Evolutionary conservation across 2,113 vertebrate species (phyloP), one percentile per base, ranked within the genome.

Genomic region (Penelope pileata): DNA sequence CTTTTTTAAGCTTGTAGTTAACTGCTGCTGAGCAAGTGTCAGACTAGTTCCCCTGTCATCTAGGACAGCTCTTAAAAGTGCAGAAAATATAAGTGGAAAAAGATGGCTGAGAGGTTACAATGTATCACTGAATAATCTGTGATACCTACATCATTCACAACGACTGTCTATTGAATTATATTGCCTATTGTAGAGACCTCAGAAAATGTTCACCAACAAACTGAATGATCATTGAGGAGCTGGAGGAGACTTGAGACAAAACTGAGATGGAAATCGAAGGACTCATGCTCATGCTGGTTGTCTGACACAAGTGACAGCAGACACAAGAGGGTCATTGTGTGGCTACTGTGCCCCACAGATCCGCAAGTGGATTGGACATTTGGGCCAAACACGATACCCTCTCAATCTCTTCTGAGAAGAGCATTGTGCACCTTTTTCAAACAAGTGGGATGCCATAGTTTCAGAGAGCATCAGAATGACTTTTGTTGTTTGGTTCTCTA

Each of bases 201-300:
- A 76, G 48, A 48, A 80, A 83, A 83, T n/a, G 1, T 1, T 80
- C 51, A 51, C 19, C 45, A n/a, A 30, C 4, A 32, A 56, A 24
- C 43, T 54, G 34, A 91, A 56, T 6, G 21, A 74, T 22, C 21
- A 62, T 38, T 12, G 22, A 91, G 48, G 30, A 73, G 23, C 1
- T 30, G 21, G 40, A 72, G 42, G 24, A 68, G 10, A 27, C 15
- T 23, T 2, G 21, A 34, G 7, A 42, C 45, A 66, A 83, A 51
- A 76, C 54, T 0, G 2, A 62, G 16, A 59, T 22, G 27, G 9
- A 16, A 30, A 26, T 24, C 15, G 6, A 12, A 34, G 51, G 50
- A 54, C 1, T 3, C 0, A 1, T 3, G 45, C 16, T 22, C 27
- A 32, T 0, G 0, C n/a, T 18, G 45, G 13, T 19, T 9, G n/a